Evolutionary conservation across 2,888 invertebrate genomes (phyloP).

Genomic region (Geophilus truncorum): DNA sequence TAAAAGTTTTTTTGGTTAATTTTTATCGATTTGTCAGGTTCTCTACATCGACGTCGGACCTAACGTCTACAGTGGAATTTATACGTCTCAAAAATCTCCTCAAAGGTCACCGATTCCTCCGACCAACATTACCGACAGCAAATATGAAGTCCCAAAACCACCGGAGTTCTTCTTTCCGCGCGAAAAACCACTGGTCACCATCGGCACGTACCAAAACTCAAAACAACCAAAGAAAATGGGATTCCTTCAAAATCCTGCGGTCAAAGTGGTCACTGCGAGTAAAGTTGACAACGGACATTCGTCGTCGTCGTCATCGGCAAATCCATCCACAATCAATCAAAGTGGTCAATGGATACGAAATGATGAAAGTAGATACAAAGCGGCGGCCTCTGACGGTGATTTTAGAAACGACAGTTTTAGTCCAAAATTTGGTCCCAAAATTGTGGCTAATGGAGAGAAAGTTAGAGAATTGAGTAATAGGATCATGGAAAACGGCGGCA

Average conservation of each 20-base stretch:
- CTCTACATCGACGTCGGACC: conserved; percentile 59
- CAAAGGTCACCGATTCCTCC: too few relatives aligned
- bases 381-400: neutral
- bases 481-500: neutral
- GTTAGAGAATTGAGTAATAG: neutral
- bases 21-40: too few relatives aligned
- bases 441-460: neutral
- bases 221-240: neutral
- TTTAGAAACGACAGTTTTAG: neutral
- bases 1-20: too few relatives aligned
- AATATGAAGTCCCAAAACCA: neutral
- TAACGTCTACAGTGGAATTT: conserved; percentile 46
- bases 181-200: conserved; percentile 13
- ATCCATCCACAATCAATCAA: neutral
- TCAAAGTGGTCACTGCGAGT: neutral
- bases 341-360: neutral
- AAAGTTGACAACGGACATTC: neutral
- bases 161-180: neutral
- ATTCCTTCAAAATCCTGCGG: neutral
- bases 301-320: neutral
- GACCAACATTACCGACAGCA: conserved; percentile 4
- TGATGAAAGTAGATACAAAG: neutral
- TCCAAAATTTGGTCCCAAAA: neutral
- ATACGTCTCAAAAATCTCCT: neutral
- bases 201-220: neutral